Conservation (phyloP, 2,888 invertebrate genomes). For the Drosophila anomalata region DNA sequence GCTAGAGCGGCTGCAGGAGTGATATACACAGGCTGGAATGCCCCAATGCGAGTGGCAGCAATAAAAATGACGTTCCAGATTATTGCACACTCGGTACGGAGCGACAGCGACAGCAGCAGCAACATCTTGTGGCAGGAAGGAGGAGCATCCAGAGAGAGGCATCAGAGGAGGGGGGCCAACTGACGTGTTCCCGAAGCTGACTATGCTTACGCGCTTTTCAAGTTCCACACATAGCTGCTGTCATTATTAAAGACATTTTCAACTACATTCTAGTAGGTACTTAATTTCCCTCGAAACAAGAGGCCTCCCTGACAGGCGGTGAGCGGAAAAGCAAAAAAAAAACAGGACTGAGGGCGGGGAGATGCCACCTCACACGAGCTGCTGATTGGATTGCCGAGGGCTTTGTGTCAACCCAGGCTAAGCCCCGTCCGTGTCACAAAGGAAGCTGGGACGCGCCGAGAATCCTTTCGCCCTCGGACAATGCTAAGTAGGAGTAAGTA, state of each 20-base stretch:
- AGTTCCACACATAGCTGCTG: slow-evolving; percentile 79
- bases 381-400: slow-evolving; percentile 37
- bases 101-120: slow-evolving; percentile 17
- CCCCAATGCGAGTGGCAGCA: slow-evolving; percentile 73
- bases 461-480: slow-evolving; percentile 41
- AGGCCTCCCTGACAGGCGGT: slow-evolving; percentile 29
- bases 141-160: slow-evolving; percentile 26
- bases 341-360: slow-evolving; percentile 11
- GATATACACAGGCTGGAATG: slow-evolving; percentile 55
- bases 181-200: slow-evolving; percentile 69
- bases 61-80: slow-evolving; percentile 76
- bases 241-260: slow-evolving; percentile 80
- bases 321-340: slow-evolving; percentile 11
- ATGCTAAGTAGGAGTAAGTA: slow-evolving; percentile 48
- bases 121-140: neutral
- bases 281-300: slow-evolving; percentile 66
- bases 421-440: slow-evolving; percentile 22
- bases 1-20: slow-evolving; percentile 17
- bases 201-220: slow-evolving; percentile 79
- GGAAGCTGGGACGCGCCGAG: slow-evolving; percentile 15
- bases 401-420: slow-evolving; percentile 39
- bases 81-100: slow-evolving; percentile 62
- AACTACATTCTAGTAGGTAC: slow-evolving; percentile 79
- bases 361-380: slow-evolving; percentile 71
- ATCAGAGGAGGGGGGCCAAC: slow-evolving; percentile 13